Evolutionary conservation across 2,888 invertebrate genomes (phyloP), one percentile per base, ranked within the genome.

Genomic region (Herminia tarsipennalis): DNA sequence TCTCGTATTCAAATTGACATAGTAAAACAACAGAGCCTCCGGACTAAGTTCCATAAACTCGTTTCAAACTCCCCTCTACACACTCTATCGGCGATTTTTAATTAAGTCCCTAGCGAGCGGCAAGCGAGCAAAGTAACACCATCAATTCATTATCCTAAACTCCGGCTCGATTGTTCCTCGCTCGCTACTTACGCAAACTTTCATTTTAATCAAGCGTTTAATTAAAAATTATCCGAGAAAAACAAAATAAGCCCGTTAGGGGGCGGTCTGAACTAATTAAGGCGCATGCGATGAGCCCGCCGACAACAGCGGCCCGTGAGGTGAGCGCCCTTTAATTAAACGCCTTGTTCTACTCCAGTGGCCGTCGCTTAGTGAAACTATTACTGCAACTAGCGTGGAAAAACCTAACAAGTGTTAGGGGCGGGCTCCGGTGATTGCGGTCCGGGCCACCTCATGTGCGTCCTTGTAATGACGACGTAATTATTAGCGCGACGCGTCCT

Each of bases 121-220:
- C 84, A 83, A 86, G 86, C 87, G 86, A 81, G 87, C 86, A 78
- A 86, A 87, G 90, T 88, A 89, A 90, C 91, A 89, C 90, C 89
- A 91, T 90, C 89, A 91, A 91, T 91, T 90, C 90, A 91, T 90
- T 91, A 91, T 89, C 89, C 91, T 90, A 90, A 91, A 90, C 91
- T 91, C 89, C 75, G 81, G 82, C 86, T 83, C 88, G 89, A 91
- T 90, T 90, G 89, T 90, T 90, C 86, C 86, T 83, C 87, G 89
- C 83, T 85, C 87, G 89, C 86, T 90, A 91, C 91, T 91, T 91
- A 90, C 86, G 88, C 89, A 89, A 91, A 91, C 90, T 91, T 90
- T 91, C 88, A 91, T 91, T 91, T 91, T 91, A 90, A 91, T 91
- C 91, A 91, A 90, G 89, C 91, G 88, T 91, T 90, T 91, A 91